Evolutionary conservation across 2,797 vertebrate species (phyloP).

Genomic region (Odontamblyopus lacepedii): DNA sequence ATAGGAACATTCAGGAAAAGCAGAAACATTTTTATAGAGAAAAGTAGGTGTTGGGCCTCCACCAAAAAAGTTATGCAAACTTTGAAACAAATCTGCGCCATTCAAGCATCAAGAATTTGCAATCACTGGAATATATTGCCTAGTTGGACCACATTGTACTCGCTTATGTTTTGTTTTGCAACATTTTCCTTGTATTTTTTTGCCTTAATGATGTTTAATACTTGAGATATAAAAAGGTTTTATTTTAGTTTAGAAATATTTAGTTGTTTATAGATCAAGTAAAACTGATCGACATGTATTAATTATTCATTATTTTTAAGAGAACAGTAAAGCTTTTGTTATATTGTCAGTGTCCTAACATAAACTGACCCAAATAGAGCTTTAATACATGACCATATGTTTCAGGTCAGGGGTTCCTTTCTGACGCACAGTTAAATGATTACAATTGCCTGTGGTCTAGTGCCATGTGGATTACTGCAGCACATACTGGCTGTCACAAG

Average conservation of each 20-base stretch:
- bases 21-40: no score
- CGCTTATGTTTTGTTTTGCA: neutral
- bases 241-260: neutral
- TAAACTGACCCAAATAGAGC: slow-evolving; percentile 30
- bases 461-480: slow-evolving; percentile 55
- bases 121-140: neutral
- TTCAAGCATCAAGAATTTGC: neutral
- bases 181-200: neutral
- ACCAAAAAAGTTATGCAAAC: neutral
- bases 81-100: neutral
- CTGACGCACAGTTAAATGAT: slow-evolving; percentile 62
- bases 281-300: neutral
- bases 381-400: slow-evolving; percentile 38
- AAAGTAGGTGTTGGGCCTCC: no score
- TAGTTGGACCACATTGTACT: neutral
- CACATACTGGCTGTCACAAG: slow-evolving; percentile 59
- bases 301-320: neutral
- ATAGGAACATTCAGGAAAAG: no score
- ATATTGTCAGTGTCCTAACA: slow-evolving; percentile 18
- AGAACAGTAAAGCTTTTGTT: slow-evolving; percentile 15
- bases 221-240: neutral
- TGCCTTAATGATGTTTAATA: neutral
- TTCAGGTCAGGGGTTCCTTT: slow-evolving; percentile 52
- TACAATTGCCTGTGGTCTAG: slow-evolving; percentile 49
- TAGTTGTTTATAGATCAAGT: neutral